Base-by-base conservation (phyloP, 2,797 vertebrate species). In the Intellagama lesueurii region DNA sequence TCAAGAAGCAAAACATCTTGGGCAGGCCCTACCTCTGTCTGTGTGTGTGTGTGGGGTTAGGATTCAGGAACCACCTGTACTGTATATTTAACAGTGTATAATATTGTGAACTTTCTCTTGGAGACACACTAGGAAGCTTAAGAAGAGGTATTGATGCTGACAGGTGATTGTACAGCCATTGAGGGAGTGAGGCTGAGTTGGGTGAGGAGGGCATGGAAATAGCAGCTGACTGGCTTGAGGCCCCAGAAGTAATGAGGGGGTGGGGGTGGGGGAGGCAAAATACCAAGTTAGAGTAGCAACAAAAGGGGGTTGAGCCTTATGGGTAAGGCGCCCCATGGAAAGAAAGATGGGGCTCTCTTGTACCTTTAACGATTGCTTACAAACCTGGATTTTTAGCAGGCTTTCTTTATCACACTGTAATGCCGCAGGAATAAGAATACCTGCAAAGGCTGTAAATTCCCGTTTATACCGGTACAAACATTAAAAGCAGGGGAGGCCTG, bases 261-360 rank as follows among this genome's bases (percentile, higher is more conserved):
- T 0, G 7, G 24, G n/a, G 0, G 60, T 3, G 72, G 56, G 5
- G 0, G 7, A 30, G n/a, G 35, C 3, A 47, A 0, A 4, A 11
- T 26, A 17, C 72, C 24, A 17, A 0, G 91, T 11, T 0, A 1
- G 3, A 24, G 5, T 2, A 44, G 56, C 64, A 32, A n/a, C 3
- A 0, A 1, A 52, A 5, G 0, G 30, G 47, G 4, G 0, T 7
- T 2, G n/a, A 0, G 2, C 7, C 17, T 69, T 0, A 0, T 1
- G 0, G 32, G 28, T 3, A 56, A 1, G 0, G 0, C 0, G 5
- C 30, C 66, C 17, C 22, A 28, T 70, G 77, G 64, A 70, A 19
- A 16, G 7, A 30, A 87, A 77, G 47, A 35, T 44, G 2, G 35
- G 26, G 14, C 32, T 56, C 32, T 56, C 19, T 60, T 52, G 44